Conservation (phyloP, 2,113 vertebrate genomes). For the Callithrix jacchus region DNA sequence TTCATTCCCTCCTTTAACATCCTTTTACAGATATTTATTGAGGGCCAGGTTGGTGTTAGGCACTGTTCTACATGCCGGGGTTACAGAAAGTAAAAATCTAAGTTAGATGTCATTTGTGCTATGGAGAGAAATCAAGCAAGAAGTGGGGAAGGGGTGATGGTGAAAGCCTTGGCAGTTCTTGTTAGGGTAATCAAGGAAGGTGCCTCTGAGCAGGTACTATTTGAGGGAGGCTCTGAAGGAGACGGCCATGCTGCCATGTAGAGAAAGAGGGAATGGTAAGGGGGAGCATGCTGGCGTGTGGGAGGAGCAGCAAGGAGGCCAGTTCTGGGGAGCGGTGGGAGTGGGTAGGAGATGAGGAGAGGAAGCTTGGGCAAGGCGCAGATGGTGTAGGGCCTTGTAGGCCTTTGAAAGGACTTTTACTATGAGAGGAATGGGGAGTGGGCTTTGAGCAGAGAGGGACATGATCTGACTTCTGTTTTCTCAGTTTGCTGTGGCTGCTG, state of each 20-base stretch:
- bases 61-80: background rate
- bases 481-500: background rate
- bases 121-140: background rate
- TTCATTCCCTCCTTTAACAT: background rate
- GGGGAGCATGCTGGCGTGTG: background rate
- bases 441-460: background rate
- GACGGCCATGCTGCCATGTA: background rate
- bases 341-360: background rate
- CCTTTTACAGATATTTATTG: background rate
- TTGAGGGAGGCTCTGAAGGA: background rate
- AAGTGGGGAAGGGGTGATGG: background rate
- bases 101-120: background rate
- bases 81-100: background rate
- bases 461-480: background rate
- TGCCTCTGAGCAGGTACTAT: background rate
- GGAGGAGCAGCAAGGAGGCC: background rate
- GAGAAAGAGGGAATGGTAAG: background rate
- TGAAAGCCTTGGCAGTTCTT: background rate
- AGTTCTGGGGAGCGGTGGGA: rapidly evolving
- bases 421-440: background rate
- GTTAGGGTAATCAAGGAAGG: background rate
- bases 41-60: background rate
- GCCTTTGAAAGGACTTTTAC: background rate
- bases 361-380: background rate
- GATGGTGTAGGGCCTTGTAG: background rate